Evolutionary conservation across 2,888 invertebrate genomes (phyloP), one percentile per base, ranked within the genome.

Genomic region (Parnassius smintheus): DNA sequence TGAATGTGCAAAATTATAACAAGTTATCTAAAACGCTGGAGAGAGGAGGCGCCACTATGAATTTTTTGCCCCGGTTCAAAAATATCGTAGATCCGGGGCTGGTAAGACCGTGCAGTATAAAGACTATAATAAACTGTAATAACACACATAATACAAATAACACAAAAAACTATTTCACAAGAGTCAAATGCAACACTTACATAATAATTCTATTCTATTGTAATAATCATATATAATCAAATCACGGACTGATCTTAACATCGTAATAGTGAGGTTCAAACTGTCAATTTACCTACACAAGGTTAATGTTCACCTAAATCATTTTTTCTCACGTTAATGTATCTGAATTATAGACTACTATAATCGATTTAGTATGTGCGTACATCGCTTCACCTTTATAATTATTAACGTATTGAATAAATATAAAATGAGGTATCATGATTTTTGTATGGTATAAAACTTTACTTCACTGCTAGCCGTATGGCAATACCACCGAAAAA

Each of bases 121-220:
- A 78, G 73, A 75, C 65, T 61, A 18, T 18, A 76, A 81, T 82
- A 77, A 77, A 69, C 69, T 72, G 73, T 78, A 81, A 83, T 82
- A 77, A 77, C 74, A 76, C 67, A n/a, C n/a, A n/a, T n/a, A n/a
- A n/a, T n/a, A n/a, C n/a, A n/a, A n/a, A n/a, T n/a, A n/a, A n/a
- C n/a, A n/a, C n/a, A n/a, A n/a, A n/a, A n/a, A n/a, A n/a, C 75
- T 66, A 76, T 78, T 82, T 81, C 78, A 79, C 77, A 76, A 76
- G 78, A 68, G 75, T 73, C 71, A 74, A 80, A 80, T 76, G 76
- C 75, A 70, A 73, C 66, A 65, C 62, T 65, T 69, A 69, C 55
- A 65, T 56, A 18, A 70, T 73, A 70, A 72, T 72, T 71, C 66
- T 68, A 68, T 68, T 70, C 65, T 63, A 60, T 62, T 64, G 57